A percentile compares a stretch with the other conserved stretches of the same genome.
Conservation (phyloP, 2,888 invertebrate genomes). For the Lobophora halterata region DNA sequence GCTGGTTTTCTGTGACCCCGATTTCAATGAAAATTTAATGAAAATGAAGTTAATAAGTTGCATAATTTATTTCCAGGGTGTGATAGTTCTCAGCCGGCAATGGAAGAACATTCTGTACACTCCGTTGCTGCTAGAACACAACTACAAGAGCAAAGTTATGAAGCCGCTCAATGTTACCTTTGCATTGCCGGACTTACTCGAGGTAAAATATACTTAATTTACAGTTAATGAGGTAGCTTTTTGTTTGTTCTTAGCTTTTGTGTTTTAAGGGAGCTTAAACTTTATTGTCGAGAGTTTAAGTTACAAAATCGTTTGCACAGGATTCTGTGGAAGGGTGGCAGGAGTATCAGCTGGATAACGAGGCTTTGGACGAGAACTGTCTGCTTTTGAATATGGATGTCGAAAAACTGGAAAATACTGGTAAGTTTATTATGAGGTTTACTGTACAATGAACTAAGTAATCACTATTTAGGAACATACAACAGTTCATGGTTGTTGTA, state of each 20-base stretch:
- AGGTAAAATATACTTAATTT: conserved; percentile 72
- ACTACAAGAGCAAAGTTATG: conserved; percentile 90
- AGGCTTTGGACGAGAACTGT: conserved; percentile 71
- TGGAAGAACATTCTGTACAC: conserved; percentile 98
- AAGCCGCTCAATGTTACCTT: conserved; percentile 94
- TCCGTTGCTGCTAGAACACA: conserved; percentile 93
- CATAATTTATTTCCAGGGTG: conserved; percentile 81
- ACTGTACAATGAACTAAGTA: too few relatives aligned
- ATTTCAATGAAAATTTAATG: too few relatives aligned
- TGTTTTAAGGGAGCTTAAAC: too few relatives aligned
- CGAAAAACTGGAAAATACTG: conserved; percentile 59
- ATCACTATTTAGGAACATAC: too few relatives aligned
- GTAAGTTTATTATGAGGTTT: conserved; percentile 37
- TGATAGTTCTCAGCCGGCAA: conserved; percentile 97
- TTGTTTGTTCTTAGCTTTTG: too few relatives aligned
- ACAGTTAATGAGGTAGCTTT: neutral
- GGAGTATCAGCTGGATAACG: conserved; percentile 66
- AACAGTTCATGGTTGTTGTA: too few relatives aligned
- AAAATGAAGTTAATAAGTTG: too few relatives aligned
- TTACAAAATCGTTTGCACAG: conserved; percentile 34
- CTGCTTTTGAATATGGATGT: conserved; percentile 69
- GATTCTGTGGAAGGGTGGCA: conserved; percentile 75
- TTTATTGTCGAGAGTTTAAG: neutral
- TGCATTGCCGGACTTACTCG: conserved; percentile 90
- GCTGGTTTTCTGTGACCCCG: too few relatives aligned